Evolutionary conservation across 2,797 vertebrate genomes (phyloP).

Genomic region (Sebastolobus alascanus): DNA sequence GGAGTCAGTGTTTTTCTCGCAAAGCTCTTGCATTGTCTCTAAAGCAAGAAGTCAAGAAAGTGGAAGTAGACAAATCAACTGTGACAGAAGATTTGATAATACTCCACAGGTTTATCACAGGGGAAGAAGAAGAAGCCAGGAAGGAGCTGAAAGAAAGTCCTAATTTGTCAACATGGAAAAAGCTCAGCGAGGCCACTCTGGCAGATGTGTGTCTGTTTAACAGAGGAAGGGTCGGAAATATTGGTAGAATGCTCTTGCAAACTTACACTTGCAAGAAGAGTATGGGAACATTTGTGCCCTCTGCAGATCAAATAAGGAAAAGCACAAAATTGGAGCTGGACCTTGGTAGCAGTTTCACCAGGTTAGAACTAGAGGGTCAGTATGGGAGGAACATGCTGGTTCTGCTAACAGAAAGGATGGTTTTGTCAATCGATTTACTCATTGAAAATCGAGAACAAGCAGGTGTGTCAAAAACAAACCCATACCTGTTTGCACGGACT

Average conservation of each 20-base stretch:
- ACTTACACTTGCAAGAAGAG: constrained; percentile 72
- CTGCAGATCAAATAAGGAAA: constrained; percentile 79
- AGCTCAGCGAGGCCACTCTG: constrained; percentile 79
- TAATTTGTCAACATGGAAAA: constrained; percentile 79
- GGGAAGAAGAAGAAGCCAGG: constrained; percentile 74
- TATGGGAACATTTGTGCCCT: constrained; percentile 65
- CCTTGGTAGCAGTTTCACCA: constrained; percentile 71
- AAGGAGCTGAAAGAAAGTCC: constrained; percentile 75
- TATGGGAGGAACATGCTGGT: constrained; percentile 82
- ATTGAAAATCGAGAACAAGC: constrained; percentile 70
- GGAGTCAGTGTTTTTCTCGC: constrained; percentile 76
- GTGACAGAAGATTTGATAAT: constrained; percentile 80
- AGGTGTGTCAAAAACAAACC: constrained; percentile 76
- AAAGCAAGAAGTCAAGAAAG: constrained; percentile 70
- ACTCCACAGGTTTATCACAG: constrained; percentile 73
- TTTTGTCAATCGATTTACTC: constrained; percentile 74
- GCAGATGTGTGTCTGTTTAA: constrained; percentile 83
- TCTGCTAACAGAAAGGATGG: constrained; percentile 78
- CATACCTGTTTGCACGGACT: constrained; percentile 81
- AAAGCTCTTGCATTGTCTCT: constrained; percentile 57
- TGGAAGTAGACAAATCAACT: constrained; percentile 74
- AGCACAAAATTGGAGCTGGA: constrained; percentile 78
- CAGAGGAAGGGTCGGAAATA: constrained; percentile 79
- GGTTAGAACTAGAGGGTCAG: constrained; percentile 81
- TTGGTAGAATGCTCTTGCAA: constrained; percentile 77